These are phyloP conservation scores for Alfaro cultratus DNA, from an alignment of 2,797 vertebrate species.

Conservation along the genomic window DNA sequence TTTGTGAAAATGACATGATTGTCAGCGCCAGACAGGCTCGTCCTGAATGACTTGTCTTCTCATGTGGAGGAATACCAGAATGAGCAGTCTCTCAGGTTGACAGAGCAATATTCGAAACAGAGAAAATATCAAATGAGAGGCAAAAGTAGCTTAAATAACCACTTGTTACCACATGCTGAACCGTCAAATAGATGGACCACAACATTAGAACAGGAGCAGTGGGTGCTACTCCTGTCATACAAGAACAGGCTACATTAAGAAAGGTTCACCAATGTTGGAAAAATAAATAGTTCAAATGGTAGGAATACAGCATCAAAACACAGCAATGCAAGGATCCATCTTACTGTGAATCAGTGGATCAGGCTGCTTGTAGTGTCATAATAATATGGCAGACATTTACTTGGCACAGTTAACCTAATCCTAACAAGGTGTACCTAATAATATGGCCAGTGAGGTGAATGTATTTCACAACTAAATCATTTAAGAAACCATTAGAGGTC, in stretches of 20 bases:
- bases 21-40: neutral
- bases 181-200: neutral
- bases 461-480: neutral
- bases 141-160: neutral
- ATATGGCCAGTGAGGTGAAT: neutral
- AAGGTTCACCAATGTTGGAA: neutral
- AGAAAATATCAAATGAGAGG: neutral
- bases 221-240: neutral
- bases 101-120: neutral
- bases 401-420: neutral
- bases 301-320: neutral
- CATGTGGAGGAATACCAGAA: neutral
- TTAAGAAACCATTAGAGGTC: slow-evolving; percentile 43
- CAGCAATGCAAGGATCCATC: neutral
- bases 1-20: neutral
- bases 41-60: neutral
- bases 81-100: neutral
- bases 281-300: neutral
- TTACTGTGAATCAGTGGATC: neutral
- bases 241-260: neutral
- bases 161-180: neutral
- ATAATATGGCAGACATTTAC: neutral
- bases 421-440: neutral
- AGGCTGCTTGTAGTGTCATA: neutral
- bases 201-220: neutral